These are phyloP conservation scores for Trisateles emortualis DNA, from an alignment of 2,888 invertebrate genomes.

Conservation along the genomic window DNA sequence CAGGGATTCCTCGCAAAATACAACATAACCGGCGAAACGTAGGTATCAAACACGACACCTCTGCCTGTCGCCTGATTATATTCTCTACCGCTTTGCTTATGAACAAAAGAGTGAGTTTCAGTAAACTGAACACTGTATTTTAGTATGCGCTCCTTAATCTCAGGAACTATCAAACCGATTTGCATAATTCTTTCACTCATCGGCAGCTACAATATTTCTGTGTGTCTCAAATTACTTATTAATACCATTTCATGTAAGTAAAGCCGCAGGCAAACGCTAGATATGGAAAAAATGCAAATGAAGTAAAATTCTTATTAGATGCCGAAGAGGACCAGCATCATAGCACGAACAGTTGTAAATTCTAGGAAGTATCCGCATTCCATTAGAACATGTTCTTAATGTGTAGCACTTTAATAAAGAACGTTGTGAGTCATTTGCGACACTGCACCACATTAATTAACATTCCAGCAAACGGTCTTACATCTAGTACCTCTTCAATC, in stretches of 20 bases:
- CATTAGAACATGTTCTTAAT: slow-evolving; percentile 76
- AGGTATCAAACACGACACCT: too few species aligned
- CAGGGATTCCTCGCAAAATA: too few species aligned
- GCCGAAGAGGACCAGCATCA: slow-evolving; percentile 35
- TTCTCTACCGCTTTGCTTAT: too few species aligned
- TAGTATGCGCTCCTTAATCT: too few species aligned
- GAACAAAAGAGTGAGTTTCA: too few species aligned
- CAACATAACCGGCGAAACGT: too few species aligned
- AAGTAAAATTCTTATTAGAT: slow-evolving; percentile 3
- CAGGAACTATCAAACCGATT: too few species aligned
- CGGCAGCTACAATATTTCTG: too few species aligned
- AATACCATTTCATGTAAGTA: too few species aligned
- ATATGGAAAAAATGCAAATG: slow-evolving; percentile 2
- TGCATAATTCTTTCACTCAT: too few species aligned
- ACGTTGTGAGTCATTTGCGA: slow-evolving; percentile 75
- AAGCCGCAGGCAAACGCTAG: background rate
- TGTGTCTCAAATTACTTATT: background rate
- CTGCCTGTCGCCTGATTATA: too few species aligned
- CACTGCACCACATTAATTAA: slow-evolving; percentile 77
- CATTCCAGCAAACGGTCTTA: slow-evolving; percentile 70
- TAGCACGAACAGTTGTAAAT: slow-evolving; percentile 65
- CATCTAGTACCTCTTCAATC: slow-evolving; percentile 59
- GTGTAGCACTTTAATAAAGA: slow-evolving; percentile 60
- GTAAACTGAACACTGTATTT: too few species aligned
- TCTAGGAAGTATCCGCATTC: slow-evolving; percentile 81